Conservation (phyloP, 2,888 invertebrate genomes). For the Gandaritis pyraliata region DNA sequence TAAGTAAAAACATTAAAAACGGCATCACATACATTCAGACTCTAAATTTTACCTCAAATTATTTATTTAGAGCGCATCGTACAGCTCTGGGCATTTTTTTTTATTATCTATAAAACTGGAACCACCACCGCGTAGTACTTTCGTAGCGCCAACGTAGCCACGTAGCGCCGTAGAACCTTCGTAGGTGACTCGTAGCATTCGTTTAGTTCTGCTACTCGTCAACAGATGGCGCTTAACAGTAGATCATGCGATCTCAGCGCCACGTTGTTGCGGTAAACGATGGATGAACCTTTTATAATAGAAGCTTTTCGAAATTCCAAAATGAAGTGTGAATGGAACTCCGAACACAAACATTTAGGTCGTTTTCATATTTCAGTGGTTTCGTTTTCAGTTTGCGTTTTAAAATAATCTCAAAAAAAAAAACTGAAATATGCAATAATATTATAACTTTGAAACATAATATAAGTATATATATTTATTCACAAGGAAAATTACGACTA, state of each 20-base stretch:
- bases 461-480: too few relatives aligned
- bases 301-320: neutral
- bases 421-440: too few relatives aligned
- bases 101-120: neutral
- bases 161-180: slow-evolving; percentile 35
- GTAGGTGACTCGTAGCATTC: slow-evolving; percentile 21
- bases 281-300: slow-evolving; percentile 18
- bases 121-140: slow-evolving; percentile 28
- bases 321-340: too few relatives aligned
- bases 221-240: slow-evolving; percentile 43
- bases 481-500: too few relatives aligned
- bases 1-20: too few relatives aligned
- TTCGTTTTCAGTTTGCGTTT: too few relatives aligned
- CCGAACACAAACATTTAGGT: too few relatives aligned
- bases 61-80: neutral
- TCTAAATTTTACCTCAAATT: too few relatives aligned
- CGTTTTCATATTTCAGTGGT: too few relatives aligned
- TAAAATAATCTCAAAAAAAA: too few relatives aligned
- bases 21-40: too few relatives aligned
- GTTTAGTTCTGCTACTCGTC: slow-evolving; percentile 42
- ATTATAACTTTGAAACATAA: too few relatives aligned
- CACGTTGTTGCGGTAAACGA: slow-evolving; percentile 7
- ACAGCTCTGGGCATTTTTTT: neutral
- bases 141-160: slow-evolving; percentile 27
- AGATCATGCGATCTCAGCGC: slow-evolving; percentile 23